Conservation (phyloP, 2,888 invertebrate genomes). For the Myopa testacea region DNA sequence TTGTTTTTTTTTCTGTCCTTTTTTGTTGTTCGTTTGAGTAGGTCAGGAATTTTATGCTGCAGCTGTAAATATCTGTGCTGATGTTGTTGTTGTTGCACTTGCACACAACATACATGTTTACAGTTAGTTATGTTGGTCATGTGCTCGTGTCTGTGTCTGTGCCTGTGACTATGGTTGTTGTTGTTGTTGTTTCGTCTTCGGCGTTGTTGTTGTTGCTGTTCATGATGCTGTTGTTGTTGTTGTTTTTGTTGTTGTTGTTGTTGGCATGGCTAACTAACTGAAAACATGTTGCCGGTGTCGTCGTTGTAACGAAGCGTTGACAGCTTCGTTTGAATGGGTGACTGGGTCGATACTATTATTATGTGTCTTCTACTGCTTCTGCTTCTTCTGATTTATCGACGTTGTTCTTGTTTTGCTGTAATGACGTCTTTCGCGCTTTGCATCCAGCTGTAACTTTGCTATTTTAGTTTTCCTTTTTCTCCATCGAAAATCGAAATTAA, state of each 20-base stretch:
- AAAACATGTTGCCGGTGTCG: neutral
- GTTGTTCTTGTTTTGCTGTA: neutral
- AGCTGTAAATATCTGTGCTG: neutral
- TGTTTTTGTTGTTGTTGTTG: neutral
- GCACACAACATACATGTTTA: neutral
- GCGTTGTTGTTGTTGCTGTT: neutral
- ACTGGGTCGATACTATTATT: neutral
- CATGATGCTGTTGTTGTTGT: too few relatives aligned
- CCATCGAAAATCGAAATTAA: too few relatives aligned
- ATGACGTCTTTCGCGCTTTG: too few relatives aligned
- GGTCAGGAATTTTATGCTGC: constrained; percentile 35
- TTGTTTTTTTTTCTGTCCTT: neutral
- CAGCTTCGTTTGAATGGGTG: neutral
- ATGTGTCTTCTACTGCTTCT: neutral
- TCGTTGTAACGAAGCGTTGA: neutral
- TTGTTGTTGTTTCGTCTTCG: neutral
- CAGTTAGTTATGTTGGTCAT: neutral
- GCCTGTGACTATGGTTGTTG: neutral
- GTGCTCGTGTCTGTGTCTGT: neutral
- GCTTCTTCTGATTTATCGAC: neutral
- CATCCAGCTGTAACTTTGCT: too few relatives aligned
- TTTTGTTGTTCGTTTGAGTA: constrained; percentile 15
- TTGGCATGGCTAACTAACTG: neutral
- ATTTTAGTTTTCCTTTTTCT: too few relatives aligned
- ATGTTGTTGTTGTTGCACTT: neutral